Evolutionary conservation across 2,888 invertebrate genomes (phyloP).

Genomic region (Drosophila cognata): DNA sequence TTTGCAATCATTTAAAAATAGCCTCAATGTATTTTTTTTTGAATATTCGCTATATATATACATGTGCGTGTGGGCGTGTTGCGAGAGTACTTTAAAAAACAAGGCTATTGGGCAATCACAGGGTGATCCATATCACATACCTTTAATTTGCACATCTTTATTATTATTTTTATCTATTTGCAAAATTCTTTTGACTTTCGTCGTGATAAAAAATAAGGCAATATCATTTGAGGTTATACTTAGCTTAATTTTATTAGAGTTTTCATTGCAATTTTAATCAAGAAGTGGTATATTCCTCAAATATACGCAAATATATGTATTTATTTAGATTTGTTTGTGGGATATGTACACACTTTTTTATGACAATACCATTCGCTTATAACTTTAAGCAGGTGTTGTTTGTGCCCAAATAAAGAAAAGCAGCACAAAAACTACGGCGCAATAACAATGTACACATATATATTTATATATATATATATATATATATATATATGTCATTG

Average conservation of each 20-base stretch:
- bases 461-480: conserved; percentile 17
- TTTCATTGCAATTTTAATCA: conserved; percentile 1
- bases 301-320: not conserved
- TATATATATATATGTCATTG: not conserved
- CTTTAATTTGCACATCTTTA: conserved; percentile 15
- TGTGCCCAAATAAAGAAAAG: conserved; percentile 24
- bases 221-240: conserved; percentile 1
- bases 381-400: conserved; percentile 41
- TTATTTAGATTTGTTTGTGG: not conserved
- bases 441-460: conserved; percentile 38
- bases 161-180: conserved; percentile 16
- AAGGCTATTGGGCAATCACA: conserved; percentile 33
- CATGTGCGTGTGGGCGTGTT: conserved; percentile 5
- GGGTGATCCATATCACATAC: conserved; percentile 28
- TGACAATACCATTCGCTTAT: conserved; percentile 33
- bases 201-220: not conserved
- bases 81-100: conserved; percentile 15
- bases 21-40: conserved; percentile 47
- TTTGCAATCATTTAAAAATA: conserved; percentile 71
- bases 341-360: not conserved
- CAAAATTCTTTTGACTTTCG: not conserved
- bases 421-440: conserved; percentile 52
- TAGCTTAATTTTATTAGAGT: conserved; percentile 1
- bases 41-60: conserved; percentile 1
- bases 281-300: not conserved